Percentiles rank a stretch among this genome's conserved stretches.
These are phyloP conservation scores for Bufo bufo DNA, from an alignment of 2,113 vertebrate species.

Conservation along the genomic window DNA sequence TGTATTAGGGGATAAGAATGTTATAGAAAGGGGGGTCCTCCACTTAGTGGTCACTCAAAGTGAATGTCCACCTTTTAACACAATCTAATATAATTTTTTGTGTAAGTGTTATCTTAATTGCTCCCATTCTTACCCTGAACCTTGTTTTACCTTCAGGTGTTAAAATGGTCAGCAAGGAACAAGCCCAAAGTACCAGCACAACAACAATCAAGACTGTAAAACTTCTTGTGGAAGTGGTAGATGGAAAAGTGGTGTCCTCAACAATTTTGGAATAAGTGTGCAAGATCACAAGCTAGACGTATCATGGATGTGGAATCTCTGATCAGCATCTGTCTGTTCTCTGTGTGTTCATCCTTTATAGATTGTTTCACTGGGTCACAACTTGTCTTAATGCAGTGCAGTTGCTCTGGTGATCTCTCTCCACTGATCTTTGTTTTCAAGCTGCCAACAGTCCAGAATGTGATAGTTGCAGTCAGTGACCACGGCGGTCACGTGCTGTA, in stretches of 20 bases:
- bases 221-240: conserved; percentile 36
- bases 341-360: background rate
- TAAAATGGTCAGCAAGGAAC: conserved; percentile 33
- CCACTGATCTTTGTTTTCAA: too few relatives aligned
- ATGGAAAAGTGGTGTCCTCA: conserved; percentile 43
- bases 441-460: too few relatives aligned
- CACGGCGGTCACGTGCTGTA: too few relatives aligned
- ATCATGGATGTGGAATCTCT: background rate
- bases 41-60: too few relatives aligned
- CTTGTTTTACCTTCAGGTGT: background rate
- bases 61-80: too few relatives aligned
- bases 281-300: background rate
- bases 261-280: background rate
- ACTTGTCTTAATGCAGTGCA: background rate
- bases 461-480: too few relatives aligned
- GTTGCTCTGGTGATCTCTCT: too few relatives aligned
- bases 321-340: background rate
- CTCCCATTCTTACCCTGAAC: background rate
- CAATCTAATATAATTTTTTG: too few relatives aligned
- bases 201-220: conserved; percentile 14
- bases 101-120: too few relatives aligned
- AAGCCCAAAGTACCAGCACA: conserved; percentile 13
- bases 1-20: background rate
- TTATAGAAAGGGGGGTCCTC: background rate
- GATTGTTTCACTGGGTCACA: background rate